Evolutionary conservation across 2,797 vertebrate species (phyloP), one percentile per base, ranked within the genome.

Genomic region (Cynopterus sphinx): DNA sequence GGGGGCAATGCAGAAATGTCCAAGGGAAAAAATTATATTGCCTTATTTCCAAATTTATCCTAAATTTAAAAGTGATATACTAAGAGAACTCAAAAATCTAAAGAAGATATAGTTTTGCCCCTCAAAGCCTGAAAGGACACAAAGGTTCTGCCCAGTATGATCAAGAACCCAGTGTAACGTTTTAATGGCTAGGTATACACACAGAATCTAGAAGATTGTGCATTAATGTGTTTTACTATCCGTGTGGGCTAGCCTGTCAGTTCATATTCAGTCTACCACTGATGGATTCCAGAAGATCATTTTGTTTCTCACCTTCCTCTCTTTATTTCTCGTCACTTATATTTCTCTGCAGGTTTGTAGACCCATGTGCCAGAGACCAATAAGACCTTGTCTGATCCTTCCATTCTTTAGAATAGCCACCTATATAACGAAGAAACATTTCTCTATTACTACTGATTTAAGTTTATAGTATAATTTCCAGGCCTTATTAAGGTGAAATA

Each of bases 81-180:
- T 70, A 57, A 87, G 19, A 92, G 33, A 49, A 68, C n/a, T 95
- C n/a, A 87, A 73, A 73, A 82, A 74, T 85, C 55, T 65, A 49
- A 33, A 22, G 57, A 55, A 90, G 43, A 57, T 78, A 4, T 31
- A 75, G 17, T 39, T 81, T 57, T 93, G 21, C 15, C 41, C 9
- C 13, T 53, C n/a, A 22, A 68, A 61, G 3, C 36, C 41, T 39
- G 5, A 39, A 87, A 82, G n/a, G 16, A 16, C 8, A 12, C 59
- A 39, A 82, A 78, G 57, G n/a, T 6, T 7, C 9, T 46, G 4
- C 10, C 6, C 21, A 51, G 49, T 6, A 74, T 33, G 55, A 68
- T 55, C 67, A 68, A 83, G 57, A 91, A 67, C 15, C 13, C 22
- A 28, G 10, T 53, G 6, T 67, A 49, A 59, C n/a, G 13, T 82